Base-by-base conservation (phyloP, 1,140 invertebrate species). In the Drosophila eugracilis region DNA sequence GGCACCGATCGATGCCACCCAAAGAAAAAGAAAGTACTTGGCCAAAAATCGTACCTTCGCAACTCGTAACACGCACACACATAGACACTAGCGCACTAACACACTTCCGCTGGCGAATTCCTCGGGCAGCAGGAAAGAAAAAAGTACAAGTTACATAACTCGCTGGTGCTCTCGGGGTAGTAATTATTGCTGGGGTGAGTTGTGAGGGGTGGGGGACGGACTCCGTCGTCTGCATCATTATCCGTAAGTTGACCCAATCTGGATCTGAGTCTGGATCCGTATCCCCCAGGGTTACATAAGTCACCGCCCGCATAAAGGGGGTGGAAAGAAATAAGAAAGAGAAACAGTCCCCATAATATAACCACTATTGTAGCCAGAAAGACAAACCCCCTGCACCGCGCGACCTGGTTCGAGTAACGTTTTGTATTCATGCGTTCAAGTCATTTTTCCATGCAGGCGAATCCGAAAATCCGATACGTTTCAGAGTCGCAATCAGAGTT, bases 351-450 rank as follows among this genome's bases (percentile, higher is more conserved):
- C 26, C 22, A 58, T 58, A 63, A 30, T 69, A 65, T 86, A 85
- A 75, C 77, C 73, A 85, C 72, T 79, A 85, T 69, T 52, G 59
- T 66, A 73, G 60, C 39, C 53, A 78, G 53, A 77, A 77, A 74
- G 44, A 70, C 54, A 32, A 32, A 32, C 30, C 59, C 83, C 78
- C 62, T 89, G 83, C 83, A 88, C 83, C 69, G 63, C 75, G 63
- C 84, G 66, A 72, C 75, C 81, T 69, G 83, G 78, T 86, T 57
- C 65, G 74, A 83, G 84, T 88, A 89, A 77, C 83, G 84, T 88
- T 79, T 88, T 88, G 83, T 91, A 91, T 91, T 91, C 89, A 91
- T 91, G 89, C 89, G 89, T 91, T 91, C 85, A 91, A 91, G 89
- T 91, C 89, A 91, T 91, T 91, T 89, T 91, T 89, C 84, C 84